Base-by-base conservation (phyloP, 2,113 vertebrate genomes). In the Peromyscus polionotus region DNA sequence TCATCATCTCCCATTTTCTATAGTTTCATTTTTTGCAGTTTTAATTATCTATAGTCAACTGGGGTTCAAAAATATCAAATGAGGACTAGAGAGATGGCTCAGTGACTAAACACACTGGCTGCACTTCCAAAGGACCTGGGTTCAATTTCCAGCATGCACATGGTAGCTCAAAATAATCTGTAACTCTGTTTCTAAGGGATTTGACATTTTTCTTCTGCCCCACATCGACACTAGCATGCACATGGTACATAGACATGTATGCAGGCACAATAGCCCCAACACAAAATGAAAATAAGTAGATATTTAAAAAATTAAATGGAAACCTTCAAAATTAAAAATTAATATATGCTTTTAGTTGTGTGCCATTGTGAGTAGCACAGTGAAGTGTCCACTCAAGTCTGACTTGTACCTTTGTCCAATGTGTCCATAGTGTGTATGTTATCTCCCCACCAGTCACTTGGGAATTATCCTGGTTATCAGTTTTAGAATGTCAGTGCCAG, bases 1-100 rank as follows among this genome's bases (percentile, higher is more conserved):
- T 4, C 3, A 3, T 13, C 1, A 0, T 12, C 7, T 20, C 11
- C 11, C 16, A 5, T n/a, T 61, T 88, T 72, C 39, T 39, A 17
- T 11, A 28, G 19, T 75, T 65, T 73, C 12, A 12, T 7, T 75
- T 19, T 61, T 33, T 39, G 42, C 2, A 63, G 31, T 61, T 72
- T 94, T 48, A 48, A 36, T 61, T 39, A 63, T 81, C 57, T 84
- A 22, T 7, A 17, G 13, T 16, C 57, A 84, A 28, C 67, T 73
- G 24, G 33, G 67, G 54, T 10, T 51, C 57, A 45, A 63, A 28
- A 63, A 81, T 33, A 59, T 31, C 12, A 20, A 88, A 5, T 48
- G 39, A 57, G 24, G 77, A 16, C 48, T 17, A 0, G 33, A 16
- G 6, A 72, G 33, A 19, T 39, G 7, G 20, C 45, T 26, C 17